These are phyloP conservation scores for Gonioctena quinquepunctata DNA, from an alignment of 1,140 invertebrate genomes.

Conservation along the genomic window DNA sequence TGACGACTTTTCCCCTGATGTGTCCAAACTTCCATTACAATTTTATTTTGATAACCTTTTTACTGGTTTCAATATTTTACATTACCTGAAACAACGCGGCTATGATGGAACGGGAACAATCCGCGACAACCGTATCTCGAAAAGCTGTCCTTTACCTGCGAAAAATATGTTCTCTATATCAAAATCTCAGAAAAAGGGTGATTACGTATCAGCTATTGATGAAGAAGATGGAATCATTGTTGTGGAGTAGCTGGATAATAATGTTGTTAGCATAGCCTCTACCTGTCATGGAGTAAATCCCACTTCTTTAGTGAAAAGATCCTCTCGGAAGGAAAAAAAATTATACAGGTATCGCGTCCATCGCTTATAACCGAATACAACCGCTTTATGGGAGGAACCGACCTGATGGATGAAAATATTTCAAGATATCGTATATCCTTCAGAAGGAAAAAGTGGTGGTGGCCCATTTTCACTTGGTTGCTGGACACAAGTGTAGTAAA, in stretches of 20 bases:
- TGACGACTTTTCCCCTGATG: too few species aligned
- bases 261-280: slow-evolving; percentile 36
- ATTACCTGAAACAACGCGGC: slow-evolving; percentile 24
- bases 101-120: slow-evolving; percentile 38
- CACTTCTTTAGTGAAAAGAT: slow-evolving; percentile 40
- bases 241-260: slow-evolving; percentile 25
- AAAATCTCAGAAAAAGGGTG: too few species aligned
- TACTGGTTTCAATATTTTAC: slow-evolving; percentile 31
- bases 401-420: slow-evolving; percentile 51
- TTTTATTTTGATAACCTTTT: slow-evolving; percentile 45
- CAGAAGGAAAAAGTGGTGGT: slow-evolving; percentile 51
- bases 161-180: slow-evolving; percentile 27
- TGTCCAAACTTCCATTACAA: too few species aligned
- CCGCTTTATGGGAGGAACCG: slow-evolving; percentile 46
- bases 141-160: slow-evolving; percentile 24
- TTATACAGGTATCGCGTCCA: slow-evolving; percentile 36
- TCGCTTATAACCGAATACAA: slow-evolving; percentile 37
- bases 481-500: slow-evolving; percentile 47
- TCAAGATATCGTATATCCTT: slow-evolving; percentile 45
- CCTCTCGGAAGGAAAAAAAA: slow-evolving; percentile 35
- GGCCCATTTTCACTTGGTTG: slow-evolving; percentile 44
- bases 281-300: slow-evolving; percentile 42
- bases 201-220: slow-evolving; percentile 4
- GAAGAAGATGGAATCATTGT: slow-evolving; percentile 9
- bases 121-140: slow-evolving; percentile 31